Percentiles rank a stretch among this genome's conserved stretches.
Conservation (phyloP, 2,113 vertebrate genomes). For the Manacus vitellinus region DNA sequence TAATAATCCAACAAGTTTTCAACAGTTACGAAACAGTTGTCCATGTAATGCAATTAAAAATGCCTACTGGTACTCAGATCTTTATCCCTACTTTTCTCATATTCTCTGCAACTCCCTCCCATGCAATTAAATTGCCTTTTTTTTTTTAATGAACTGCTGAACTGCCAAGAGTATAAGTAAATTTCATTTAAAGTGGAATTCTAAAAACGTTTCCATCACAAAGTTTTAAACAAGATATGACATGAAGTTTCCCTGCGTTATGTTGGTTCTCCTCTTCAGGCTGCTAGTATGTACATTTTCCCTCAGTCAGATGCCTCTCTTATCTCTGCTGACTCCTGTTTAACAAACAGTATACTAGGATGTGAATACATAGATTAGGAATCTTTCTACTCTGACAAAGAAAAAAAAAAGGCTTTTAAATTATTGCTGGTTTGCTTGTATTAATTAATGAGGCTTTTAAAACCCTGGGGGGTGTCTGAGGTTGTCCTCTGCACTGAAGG, state of each 20-base stretch:
- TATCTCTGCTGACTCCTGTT: not conserved
- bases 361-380: not conserved
- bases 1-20: not conserved
- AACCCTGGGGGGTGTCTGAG: not conserved
- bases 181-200: not conserved
- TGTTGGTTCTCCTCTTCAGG: not conserved
- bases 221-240: not conserved
- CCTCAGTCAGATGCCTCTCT: not conserved
- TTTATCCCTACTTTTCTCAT: not conserved
- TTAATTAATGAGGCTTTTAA: not conserved
- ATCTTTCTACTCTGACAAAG: not conserved
- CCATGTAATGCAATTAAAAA: not conserved
- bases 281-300: not conserved
- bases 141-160: not conserved
- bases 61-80: not conserved
- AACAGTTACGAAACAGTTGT: not conserved
- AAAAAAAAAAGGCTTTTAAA: rapidly evolving
- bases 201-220: not conserved
- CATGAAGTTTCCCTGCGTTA: not conserved
- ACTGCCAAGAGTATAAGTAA: not conserved
- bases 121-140: not conserved
- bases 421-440: not conserved
- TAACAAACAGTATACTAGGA: not conserved
- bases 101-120: not conserved
- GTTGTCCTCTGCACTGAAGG: not conserved